Evolutionary conservation across 2,113 vertebrate species (phyloP), one percentile per base, ranked within the genome.

Genomic region (Oreochromis niloticus): DNA sequence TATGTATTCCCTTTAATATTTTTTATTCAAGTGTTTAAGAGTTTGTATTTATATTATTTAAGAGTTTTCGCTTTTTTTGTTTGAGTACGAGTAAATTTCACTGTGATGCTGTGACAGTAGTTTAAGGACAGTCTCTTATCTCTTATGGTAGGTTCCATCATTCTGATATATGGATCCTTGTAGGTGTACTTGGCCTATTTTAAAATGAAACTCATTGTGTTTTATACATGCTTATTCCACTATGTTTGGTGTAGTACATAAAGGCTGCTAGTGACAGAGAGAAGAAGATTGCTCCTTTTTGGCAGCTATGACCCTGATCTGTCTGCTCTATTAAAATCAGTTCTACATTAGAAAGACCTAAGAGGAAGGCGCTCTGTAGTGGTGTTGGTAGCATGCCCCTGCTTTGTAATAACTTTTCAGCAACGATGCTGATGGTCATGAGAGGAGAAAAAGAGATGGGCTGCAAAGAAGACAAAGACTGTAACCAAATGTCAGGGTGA

Each of bases 401-500:
- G 17, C 73, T 50, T 27, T 32, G 54, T 30, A 8, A 43, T 7
- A 83, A 22, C 61, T 82, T 54, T 36, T 9, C 4, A 5, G 16
- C 19, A 7, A 19, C 32, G 73, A 78, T 32, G 27, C 16, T 75
- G 83, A 90, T 22, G 24, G 10, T 55, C 52, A 86, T 41, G 84
- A 82, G 80, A 73, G 27, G 41, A 30, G 61, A 68, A 82, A 12
- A 17, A 63, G 19, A 27, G 39, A 81, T 63, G 24, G 59, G 79
- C 50, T 66, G 41, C 12, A 68, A 68, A 27, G 22, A 52, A 24
- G 52, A 81, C 22, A 75, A 22, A 81, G 36, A 81, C 46, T 22
- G 7, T 32, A 59, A 88, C 32, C 16, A 91, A 88, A 87, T 81
- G 87, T 88, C 87, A 80, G 88, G 36, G 66, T 80, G 82, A 86